Evolutionary conservation across 1,140 invertebrate genomes (phyloP), one percentile per base, ranked within the genome.

Genomic region (Scaptomyza hsui): DNA sequence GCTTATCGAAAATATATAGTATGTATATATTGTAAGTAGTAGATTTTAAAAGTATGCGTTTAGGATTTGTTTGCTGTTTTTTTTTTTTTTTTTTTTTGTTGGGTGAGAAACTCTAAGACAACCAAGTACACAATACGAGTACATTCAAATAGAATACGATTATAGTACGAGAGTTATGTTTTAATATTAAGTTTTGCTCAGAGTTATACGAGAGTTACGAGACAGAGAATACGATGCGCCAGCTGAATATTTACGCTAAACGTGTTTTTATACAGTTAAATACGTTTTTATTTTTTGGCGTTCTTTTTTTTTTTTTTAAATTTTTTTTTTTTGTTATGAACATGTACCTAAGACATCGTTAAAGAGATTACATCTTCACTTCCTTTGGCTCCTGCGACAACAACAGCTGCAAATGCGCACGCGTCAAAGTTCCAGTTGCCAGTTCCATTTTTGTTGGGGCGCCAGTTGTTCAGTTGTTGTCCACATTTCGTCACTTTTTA

Each of bases 151-250:
- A 62, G 63, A 72, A 67, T 79, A 79, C 71, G 61, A 72, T 70
- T 56, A 63, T 70, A n/a, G n/a, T n/a, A 63, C 60, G 70, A 75
- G 67, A 75, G 65, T 74, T 73, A 75, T 61, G 35, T 62, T 49
- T 73, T 75, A 62, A 63, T 78, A 81, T 85, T 86, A 76, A 45
- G 26, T 64, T 72, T 79, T 85, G 81, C 69, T 85, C 77, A 81
- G 81, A 86, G 39, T 74, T 76, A 77, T 86, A 85, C 80, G 64
- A 86, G 59, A 81, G 56, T 71, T 88, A 85, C 82, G 77, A 81
- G 55, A 55, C 13, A 55, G 37, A 55, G 18, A 53, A 57, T 85
- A 83, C 76, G 80, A 83, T 80, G 76, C 80, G 81, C 77, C 80
- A 83, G 53, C 56, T 64, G 52, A 67, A 57, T 63, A 65, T 67